phyloP scores from a whole-genome alignment of 1,140 invertebrate genomes.

The Heliconius hermathena region DNA sequence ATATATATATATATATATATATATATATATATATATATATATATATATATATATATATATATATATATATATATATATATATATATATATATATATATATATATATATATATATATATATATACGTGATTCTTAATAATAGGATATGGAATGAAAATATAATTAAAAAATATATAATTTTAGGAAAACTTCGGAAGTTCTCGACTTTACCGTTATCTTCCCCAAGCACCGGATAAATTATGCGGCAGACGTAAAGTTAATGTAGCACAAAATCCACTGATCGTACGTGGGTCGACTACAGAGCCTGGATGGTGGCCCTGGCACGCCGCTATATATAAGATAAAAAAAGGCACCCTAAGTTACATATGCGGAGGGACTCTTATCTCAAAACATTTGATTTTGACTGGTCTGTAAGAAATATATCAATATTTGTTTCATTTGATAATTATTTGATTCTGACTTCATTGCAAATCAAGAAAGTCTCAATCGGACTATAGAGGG shows the following conservation, averaged over 20 bases:
- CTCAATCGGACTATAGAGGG: too few relatives aligned
- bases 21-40: too few relatives aligned
- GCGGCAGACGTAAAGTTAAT: constrained; percentile 53
- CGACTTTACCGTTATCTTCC: neutral
- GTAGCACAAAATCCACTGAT: constrained; percentile 50
- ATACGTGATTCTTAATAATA: too few relatives aligned
- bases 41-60: too few relatives aligned
- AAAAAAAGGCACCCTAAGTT: constrained; percentile 72
- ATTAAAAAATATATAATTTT: neutral
- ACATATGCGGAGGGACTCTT: constrained; percentile 61
- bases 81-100: too few relatives aligned
- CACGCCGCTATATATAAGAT: constrained; percentile 90
- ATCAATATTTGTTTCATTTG: neutral
- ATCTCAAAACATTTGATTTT: constrained; percentile 46
- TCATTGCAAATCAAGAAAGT: too few relatives aligned
- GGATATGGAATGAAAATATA: neutral
- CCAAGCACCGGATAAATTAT: constrained; percentile 34
- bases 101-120: too few relatives aligned
- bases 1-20: too few relatives aligned
- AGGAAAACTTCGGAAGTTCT: neutral
- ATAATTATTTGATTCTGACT: constrained; percentile 10
- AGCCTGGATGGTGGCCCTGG: constrained; percentile 92
- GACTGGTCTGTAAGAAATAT: neutral
- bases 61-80: too few relatives aligned
- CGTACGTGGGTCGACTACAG: constrained; percentile 46